Evolutionary conservation across 2,888 invertebrate species (phyloP).

Genomic region (Himalopsyche kuldschensis): DNA sequence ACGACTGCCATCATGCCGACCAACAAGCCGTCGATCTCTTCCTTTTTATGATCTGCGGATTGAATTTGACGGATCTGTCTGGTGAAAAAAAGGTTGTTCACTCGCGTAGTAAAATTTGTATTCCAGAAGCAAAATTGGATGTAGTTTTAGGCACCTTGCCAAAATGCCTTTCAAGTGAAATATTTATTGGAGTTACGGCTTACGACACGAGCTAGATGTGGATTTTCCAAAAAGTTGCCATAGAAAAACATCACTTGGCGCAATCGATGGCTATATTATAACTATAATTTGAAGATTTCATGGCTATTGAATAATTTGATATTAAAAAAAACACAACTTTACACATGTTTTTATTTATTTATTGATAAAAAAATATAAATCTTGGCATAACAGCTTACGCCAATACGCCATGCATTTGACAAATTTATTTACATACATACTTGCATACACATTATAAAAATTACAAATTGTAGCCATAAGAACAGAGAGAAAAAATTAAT

Average conservation of each 20-base stretch:
- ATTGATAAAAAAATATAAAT: no score
- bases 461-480: no score
- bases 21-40: background rate
- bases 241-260: background rate
- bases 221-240: background rate
- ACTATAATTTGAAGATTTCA: background rate
- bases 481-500: no score
- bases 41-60: background rate
- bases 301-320: no score
- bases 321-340: no score
- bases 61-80: slow-evolving; percentile 2
- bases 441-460: no score
- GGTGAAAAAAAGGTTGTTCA: slow-evolving; percentile 15
- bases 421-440: no score
- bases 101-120: background rate
- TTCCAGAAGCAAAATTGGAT: background rate
- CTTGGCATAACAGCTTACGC: no score
- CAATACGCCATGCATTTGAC: no score
- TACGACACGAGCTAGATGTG: background rate
- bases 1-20: no score
- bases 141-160: slow-evolving; percentile 20
- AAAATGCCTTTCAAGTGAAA: slow-evolving; percentile 7
- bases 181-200: background rate
- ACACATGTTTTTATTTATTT: no score
- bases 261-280: background rate